Evolutionary conservation across 2,113 vertebrate species (phyloP).

Genomic region (Tapirus terrestris): DNA sequence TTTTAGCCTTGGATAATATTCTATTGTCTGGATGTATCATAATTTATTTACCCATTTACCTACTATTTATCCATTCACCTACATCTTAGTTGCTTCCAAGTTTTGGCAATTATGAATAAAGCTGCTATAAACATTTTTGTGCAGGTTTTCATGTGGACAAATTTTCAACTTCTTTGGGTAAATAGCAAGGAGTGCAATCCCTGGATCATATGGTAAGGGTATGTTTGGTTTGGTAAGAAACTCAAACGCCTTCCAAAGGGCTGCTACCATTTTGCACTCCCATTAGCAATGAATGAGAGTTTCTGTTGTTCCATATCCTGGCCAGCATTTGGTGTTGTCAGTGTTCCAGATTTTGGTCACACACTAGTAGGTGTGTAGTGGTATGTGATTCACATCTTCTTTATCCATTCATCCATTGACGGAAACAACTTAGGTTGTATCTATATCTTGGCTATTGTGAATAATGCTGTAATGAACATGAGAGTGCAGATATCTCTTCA

Average conservation of each 20-base stretch:
- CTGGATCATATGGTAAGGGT: neutral
- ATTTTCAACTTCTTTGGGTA: neutral
- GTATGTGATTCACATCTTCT: neutral
- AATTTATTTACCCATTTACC: neutral
- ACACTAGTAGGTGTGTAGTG: neutral
- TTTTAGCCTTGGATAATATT: neutral
- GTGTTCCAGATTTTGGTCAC: neutral
- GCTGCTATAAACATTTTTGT: neutral
- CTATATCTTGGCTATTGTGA: neutral
- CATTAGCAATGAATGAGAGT: neutral
- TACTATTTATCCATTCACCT: neutral
- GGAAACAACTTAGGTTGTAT: neutral
- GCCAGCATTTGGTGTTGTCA: neutral
- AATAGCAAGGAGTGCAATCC: neutral
- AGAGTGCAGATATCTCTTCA: neutral
- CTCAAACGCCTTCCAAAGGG: neutral
- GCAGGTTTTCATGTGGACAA: neutral
- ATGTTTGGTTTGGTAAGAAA: neutral
- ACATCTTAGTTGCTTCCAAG: neutral
- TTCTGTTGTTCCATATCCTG: neutral
- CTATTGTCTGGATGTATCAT: neutral
- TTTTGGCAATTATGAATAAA: neutral
- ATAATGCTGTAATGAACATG: neutral
- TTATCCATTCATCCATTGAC: neutral
- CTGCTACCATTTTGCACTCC: neutral